phyloP scores from a whole-genome alignment of 1,140 invertebrate genomes.

The Zaprionus gabonicus region DNA sequence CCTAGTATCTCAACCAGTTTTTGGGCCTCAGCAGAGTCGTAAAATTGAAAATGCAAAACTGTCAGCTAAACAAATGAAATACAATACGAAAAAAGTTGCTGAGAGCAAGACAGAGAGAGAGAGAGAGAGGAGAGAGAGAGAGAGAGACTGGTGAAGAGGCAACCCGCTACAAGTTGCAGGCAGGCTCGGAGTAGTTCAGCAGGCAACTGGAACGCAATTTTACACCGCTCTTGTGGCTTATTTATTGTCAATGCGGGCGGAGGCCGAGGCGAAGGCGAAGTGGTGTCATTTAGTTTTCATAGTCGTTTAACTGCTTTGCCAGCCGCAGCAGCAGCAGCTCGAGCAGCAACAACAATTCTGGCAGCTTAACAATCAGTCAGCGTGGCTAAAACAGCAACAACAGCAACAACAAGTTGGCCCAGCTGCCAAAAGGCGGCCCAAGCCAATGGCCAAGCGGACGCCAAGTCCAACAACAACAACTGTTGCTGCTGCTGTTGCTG shows the following conservation, averaged over 20 bases:
- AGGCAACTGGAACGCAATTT: constrained; percentile 58
- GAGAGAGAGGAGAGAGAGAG: not conserved
- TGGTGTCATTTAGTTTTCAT: constrained; percentile 50
- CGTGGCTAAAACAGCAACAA: constrained; percentile 23
- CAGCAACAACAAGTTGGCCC: constrained; percentile 46
- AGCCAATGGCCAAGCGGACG: constrained; percentile 20
- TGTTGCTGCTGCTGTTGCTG: constrained; percentile 34
- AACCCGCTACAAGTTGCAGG: constrained; percentile 22
- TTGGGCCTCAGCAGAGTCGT: constrained; percentile 36
- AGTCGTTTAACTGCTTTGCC: constrained; percentile 53
- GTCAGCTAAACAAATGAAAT: constrained; percentile 45
- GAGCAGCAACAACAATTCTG: constrained; percentile 23
- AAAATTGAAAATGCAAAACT: constrained; percentile 53
- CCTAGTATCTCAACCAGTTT: constrained; percentile 46
- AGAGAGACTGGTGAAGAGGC: constrained; percentile 9
- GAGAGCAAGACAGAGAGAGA: not conserved
- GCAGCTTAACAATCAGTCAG: constrained; percentile 50
- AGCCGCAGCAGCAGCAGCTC: constrained; percentile 14
- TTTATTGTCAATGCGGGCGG: constrained; percentile 36
- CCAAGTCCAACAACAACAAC: constrained; percentile 32
- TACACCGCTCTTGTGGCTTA: constrained; percentile 49
- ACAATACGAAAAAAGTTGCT: constrained; percentile 31
- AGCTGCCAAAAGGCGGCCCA: constrained; percentile 62
- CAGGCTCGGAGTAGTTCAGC: constrained; percentile 50
- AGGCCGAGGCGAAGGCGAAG: not conserved